Evolutionary conservation across 2,113 vertebrate species (phyloP).

Genomic region (Dipodomys ordii): DNA sequence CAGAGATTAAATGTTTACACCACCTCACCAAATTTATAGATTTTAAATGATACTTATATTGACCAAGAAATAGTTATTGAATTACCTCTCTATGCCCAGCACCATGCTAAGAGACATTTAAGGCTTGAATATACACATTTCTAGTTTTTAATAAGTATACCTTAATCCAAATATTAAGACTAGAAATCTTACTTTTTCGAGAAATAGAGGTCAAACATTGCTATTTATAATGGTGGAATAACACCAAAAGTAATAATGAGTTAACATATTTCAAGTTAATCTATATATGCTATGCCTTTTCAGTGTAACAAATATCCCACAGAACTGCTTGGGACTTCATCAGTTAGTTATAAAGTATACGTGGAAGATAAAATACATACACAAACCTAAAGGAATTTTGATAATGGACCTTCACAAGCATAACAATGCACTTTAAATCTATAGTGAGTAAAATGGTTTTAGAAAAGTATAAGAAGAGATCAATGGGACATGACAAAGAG

Average conservation of each 20-base stretch:
- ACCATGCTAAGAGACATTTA: background rate
- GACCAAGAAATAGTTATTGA: background rate
- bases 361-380: background rate
- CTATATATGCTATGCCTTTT: background rate
- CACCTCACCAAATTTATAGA: too few relatives aligned
- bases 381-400: background rate
- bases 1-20: too few relatives aligned
- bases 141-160: background rate
- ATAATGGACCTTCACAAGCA: background rate
- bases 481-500: background rate
- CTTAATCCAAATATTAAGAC: background rate
- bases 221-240: background rate
- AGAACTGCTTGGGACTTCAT: background rate
- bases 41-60: background rate
- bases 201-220: background rate
- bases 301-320: background rate
- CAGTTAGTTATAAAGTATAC: conserved; percentile 23
- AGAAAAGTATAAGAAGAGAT: background rate
- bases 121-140: rapidly evolving
- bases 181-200: background rate
- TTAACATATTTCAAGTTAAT: conserved; percentile 3
- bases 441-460: background rate
- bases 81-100: background rate
- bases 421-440: background rate
- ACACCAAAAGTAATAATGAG: background rate